phyloP scores from a whole-genome alignment of 1,140 invertebrate genomes.

The Ruditapes philippinarum region DNA sequence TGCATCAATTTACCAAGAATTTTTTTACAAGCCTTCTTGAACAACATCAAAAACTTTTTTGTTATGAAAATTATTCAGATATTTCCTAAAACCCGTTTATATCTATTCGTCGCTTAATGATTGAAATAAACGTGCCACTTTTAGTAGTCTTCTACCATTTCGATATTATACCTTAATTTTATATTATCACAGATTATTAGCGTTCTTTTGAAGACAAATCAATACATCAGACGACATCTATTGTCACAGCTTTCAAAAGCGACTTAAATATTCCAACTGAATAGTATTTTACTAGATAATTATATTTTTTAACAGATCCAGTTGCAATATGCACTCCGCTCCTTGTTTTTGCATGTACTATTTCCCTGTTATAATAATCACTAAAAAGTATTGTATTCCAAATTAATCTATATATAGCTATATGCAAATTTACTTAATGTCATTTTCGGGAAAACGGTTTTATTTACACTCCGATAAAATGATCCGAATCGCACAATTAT shows the following conservation, averaged over 20 bases:
- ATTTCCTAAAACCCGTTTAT: no score
- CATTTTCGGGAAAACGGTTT: background rate
- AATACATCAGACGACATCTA: no score
- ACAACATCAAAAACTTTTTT: no score
- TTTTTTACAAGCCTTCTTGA: no score
- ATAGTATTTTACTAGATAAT: no score
- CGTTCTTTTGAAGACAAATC: background rate
- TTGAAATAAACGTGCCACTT: no score
- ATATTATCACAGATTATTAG: conserved; percentile 16
- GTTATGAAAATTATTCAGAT: no score
- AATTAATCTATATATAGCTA: conserved; percentile 15
- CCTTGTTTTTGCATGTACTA: background rate
- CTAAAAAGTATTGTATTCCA: conserved; percentile 8
- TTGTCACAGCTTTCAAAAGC: no score
- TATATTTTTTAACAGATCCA: background rate
- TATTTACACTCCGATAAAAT: conserved; percentile 1
- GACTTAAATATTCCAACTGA: no score
- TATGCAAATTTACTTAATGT: conserved; percentile 15
- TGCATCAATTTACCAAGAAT: no score
- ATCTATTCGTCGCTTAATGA: no score
- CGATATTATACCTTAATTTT: background rate
- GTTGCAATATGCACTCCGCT: background rate
- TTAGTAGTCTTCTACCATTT: background rate
- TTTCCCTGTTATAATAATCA: background rate
- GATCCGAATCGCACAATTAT: background rate